These are phyloP conservation scores for Pachyramphus minor DNA, from an alignment of 2,113 vertebrate species.

Conservation along the genomic window DNA sequence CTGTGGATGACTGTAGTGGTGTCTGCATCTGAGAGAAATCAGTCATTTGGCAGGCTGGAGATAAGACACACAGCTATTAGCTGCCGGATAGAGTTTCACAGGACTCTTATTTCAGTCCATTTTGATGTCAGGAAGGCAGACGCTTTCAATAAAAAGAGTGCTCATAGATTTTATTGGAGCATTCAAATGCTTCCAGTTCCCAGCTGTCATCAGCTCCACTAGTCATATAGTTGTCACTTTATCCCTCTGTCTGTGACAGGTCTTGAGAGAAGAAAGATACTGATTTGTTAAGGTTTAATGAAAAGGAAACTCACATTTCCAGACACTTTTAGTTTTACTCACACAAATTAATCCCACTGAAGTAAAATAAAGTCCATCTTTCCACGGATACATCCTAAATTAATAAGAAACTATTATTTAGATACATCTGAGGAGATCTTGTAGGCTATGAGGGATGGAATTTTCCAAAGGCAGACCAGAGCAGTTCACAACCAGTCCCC, in stretches of 20 bases:
- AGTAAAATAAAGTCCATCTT: background rate
- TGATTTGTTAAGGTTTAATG: constrained; percentile 3
- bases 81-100: constrained; percentile 1
- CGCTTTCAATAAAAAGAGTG: constrained; percentile 14
- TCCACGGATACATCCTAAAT: background rate
- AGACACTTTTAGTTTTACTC: background rate
- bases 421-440: background rate
- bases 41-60: background rate
- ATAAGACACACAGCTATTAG: constrained; percentile 7
- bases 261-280: constrained; percentile 6
- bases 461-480: background rate
- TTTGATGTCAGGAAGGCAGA: constrained; percentile 27
- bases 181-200: constrained; percentile 36
- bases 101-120: constrained; percentile 35
- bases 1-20: background rate
- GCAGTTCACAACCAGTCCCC: background rate
- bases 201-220: constrained; percentile 23
- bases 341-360: background rate
- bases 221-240: constrained; percentile 7
- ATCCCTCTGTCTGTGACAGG: background rate
- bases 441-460: background rate
- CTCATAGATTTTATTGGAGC: constrained; percentile 42
- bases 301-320: background rate
- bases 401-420: background rate
- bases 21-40: background rate